phyloP scores from a whole-genome alignment of 1,140 invertebrate genomes.

The Atta texana region DNA sequence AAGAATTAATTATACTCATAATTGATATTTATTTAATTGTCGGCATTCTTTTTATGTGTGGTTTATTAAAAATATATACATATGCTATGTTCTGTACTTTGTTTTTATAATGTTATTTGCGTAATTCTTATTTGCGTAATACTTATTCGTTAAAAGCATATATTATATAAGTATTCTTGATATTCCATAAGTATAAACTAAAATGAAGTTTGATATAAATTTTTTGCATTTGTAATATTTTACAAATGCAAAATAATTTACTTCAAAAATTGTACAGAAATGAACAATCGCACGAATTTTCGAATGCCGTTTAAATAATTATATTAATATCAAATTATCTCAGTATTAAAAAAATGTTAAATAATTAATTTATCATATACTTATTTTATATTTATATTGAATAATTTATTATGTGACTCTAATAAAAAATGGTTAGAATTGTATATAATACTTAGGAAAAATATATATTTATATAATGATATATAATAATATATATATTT shows the following conservation, averaged over 20 bases:
- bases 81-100: conserved; percentile 7
- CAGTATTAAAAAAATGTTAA: background rate
- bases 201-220: background rate
- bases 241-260: too few relatives aligned
- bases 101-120: conserved; percentile 4
- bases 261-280: background rate
- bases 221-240: background rate
- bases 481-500: background rate
- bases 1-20: conserved; percentile 42
- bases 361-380: background rate
- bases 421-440: background rate
- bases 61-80: conserved; percentile 44
- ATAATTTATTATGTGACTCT: background rate
- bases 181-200: background rate
- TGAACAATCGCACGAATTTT: background rate
- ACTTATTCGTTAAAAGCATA: background rate
- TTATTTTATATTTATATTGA: background rate
- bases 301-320: background rate
- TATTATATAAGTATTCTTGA: background rate
- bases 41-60: conserved; percentile 20
- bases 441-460: background rate
- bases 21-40: conserved; percentile 33
- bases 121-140: conserved; percentile 57
- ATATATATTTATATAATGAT: background rate
- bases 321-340: background rate